These are phyloP conservation scores for Suillia variegata DNA, from an alignment of 2,888 invertebrate genomes.

Conservation along the genomic window DNA sequence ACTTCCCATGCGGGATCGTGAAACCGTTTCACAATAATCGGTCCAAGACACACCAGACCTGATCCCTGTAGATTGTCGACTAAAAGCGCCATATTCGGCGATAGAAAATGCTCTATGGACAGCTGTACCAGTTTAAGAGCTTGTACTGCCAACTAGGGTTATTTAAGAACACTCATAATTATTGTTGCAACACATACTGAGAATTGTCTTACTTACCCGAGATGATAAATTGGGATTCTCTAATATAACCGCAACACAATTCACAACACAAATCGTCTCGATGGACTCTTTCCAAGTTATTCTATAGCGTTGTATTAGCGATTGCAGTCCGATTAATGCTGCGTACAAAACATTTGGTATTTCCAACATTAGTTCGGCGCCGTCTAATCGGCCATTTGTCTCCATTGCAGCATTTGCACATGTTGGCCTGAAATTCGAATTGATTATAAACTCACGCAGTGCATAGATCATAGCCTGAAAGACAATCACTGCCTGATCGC, in stretches of 20 bases:
- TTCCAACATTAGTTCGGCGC: constrained; percentile 59
- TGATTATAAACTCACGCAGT: constrained; percentile 64
- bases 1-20: constrained; percentile 80
- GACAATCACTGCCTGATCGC: constrained; percentile 68
- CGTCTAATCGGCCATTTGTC: constrained; percentile 31
- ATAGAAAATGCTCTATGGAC: constrained; percentile 75
- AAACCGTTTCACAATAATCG: constrained; percentile 71
- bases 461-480: constrained; percentile 69
- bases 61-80: constrained; percentile 71
- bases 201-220: constrained; percentile 61
- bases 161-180: constrained; percentile 11
- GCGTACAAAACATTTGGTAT: constrained; percentile 67
- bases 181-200: too few species aligned
- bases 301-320: constrained; percentile 71
- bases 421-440: constrained; percentile 13
- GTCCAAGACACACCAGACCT: constrained; percentile 69
- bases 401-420: background rate
- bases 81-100: constrained; percentile 76
- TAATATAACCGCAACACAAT: constrained; percentile 64
- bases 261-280: constrained; percentile 72
- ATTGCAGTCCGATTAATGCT: constrained; percentile 70
- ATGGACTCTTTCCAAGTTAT: constrained; percentile 80
- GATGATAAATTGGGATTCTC: constrained; percentile 64
- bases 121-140: constrained; percentile 73
- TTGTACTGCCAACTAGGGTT: constrained; percentile 70